Percentiles rank a stretch among this genome's conserved stretches.
phyloP scores from a whole-genome alignment of 2,888 invertebrate genomes.

The Mimachlamys varia region DNA sequence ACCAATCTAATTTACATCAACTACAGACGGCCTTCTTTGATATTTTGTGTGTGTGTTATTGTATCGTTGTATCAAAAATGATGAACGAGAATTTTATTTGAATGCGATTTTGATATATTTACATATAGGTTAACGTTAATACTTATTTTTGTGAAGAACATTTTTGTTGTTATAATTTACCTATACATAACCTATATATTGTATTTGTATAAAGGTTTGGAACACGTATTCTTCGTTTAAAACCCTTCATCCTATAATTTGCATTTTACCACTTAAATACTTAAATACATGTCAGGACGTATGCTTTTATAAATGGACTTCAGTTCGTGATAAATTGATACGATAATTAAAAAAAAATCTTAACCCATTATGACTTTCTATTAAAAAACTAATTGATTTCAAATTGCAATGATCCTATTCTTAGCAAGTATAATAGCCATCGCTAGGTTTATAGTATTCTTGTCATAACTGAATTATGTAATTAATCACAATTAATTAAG shows the following conservation, averaged over 20 bases:
- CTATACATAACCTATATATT: too few relatives aligned
- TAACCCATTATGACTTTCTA: not conserved
- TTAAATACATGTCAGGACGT: not conserved
- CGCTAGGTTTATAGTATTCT: not conserved
- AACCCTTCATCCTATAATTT: too few relatives aligned
- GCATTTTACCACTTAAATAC: not conserved
- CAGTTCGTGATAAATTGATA: not conserved
- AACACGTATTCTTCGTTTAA: too few relatives aligned
- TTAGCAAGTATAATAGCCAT: not conserved
- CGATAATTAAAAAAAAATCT: not conserved
- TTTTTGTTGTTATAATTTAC: not conserved
- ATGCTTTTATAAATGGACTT: not conserved
- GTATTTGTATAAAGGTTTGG: too few relatives aligned
- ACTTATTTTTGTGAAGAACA: not conserved
- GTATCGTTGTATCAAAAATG: not conserved
- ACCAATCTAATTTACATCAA: conserved; percentile 7
- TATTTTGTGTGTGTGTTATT: not conserved
- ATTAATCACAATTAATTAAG: not conserved
- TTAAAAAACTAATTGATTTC: not conserved
- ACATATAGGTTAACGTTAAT: not conserved
- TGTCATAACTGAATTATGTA: not conserved
- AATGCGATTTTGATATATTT: not conserved
- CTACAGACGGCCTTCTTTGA: not conserved
- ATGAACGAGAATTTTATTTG: not conserved
- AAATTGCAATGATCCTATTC: not conserved